Evolutionary conservation across 1,140 invertebrate species (phyloP).

Genomic region (Mizuhopecten yessoensis): DNA sequence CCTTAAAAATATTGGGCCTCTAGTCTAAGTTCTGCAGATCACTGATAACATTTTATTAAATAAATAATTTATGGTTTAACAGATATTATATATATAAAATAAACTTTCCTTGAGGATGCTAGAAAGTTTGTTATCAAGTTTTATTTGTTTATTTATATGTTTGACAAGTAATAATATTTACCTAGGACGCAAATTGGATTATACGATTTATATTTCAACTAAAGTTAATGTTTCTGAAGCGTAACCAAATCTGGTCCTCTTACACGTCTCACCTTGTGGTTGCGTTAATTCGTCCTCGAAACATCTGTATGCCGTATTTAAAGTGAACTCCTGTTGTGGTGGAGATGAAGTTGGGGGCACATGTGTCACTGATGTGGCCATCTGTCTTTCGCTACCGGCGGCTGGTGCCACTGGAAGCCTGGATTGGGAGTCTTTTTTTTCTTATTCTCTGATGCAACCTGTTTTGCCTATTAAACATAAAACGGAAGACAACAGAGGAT

Average conservation of each 20-base stretch:
- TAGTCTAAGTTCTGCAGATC: not conserved
- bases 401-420: not conserved
- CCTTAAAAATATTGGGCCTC: not conserved
- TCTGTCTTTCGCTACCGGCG: constrained; percentile 27
- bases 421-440: not conserved
- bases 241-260: not conserved
- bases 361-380: not conserved
- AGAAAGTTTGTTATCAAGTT: no score
- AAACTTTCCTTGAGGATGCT: no score
- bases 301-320: not conserved
- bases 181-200: no score
- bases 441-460: no score
- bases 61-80: no score
- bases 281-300: not conserved
- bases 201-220: no score
- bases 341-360: not conserved
- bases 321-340: not conserved
- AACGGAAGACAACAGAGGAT: no score
- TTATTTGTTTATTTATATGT: no score
- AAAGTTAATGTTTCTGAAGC: constrained; percentile 24
- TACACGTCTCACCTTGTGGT: not conserved
- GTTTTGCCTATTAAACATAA: no score
- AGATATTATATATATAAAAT: no score
- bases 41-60: not conserved
- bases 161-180: no score